Evolutionary conservation across 2,888 invertebrate species (phyloP).

Genomic region (Stenichneumon culpator): DNA sequence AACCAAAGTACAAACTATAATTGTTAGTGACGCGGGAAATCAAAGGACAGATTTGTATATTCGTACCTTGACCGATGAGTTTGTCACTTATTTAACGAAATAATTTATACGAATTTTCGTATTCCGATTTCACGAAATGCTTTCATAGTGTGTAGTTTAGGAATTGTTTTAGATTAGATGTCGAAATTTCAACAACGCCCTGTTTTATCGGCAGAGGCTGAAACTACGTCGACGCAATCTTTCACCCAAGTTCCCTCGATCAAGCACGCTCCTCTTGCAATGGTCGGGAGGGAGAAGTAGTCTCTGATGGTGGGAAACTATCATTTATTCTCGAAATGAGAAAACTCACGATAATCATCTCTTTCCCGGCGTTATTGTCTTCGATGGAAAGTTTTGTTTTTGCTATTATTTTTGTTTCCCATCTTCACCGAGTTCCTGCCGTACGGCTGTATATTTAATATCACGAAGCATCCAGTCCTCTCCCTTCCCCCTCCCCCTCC

Average conservation of each 20-base stretch:
- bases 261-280: conserved; percentile 13
- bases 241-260: conserved; percentile 17
- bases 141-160: too few relatives aligned
- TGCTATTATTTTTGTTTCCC: conserved; percentile 19
- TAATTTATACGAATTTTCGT: too few relatives aligned
- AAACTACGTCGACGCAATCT: neutral
- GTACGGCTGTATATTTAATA: conserved; percentile 44
- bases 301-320: conserved; percentile 8
- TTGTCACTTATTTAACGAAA: neutral
- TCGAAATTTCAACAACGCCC: too few relatives aligned
- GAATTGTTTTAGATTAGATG: too few relatives aligned
- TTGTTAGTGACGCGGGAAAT: too few relatives aligned
- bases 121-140: too few relatives aligned
- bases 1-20: too few relatives aligned
- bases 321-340: conserved; percentile 59
- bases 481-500: neutral
- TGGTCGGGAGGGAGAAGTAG: conserved; percentile 24
- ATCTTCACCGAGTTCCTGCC: neutral
- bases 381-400: conserved; percentile 47
- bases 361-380: conserved; percentile 44
- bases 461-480: neutral
- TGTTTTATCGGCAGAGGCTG: too few relatives aligned
- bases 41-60: too few relatives aligned
- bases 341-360: conserved; percentile 61
- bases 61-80: too few relatives aligned